Percentiles rank a stretch among this genome's conserved stretches.
phyloP scores from a whole-genome alignment of 2,888 invertebrate species.

The Dione vanillae region DNA sequence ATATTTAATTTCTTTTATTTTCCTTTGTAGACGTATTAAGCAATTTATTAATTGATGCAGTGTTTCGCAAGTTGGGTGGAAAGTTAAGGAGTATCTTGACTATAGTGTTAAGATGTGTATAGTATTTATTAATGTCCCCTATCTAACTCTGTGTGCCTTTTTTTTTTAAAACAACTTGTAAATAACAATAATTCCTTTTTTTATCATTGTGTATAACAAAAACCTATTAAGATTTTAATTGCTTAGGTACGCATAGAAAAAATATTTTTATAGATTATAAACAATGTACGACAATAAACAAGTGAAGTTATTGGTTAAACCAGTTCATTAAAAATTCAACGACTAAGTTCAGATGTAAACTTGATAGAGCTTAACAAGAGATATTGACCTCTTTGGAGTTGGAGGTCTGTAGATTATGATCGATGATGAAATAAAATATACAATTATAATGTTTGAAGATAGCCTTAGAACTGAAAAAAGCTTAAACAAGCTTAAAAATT shows the following conservation, averaged over 20 bases:
- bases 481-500: too few species aligned
- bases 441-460: constrained; percentile 55
- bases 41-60: too few species aligned
- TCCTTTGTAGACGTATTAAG: too few species aligned
- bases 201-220: background rate
- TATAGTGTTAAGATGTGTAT: too few species aligned
- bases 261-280: constrained; percentile 40
- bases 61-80: too few species aligned
- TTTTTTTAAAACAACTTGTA: too few species aligned
- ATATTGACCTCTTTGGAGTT: constrained; percentile 76
- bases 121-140: too few species aligned
- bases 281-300: constrained; percentile 43
- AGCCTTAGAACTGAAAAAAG: background rate
- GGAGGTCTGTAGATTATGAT: constrained; percentile 70
- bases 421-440: constrained; percentile 69
- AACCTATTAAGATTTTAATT: constrained; percentile 6
- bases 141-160: too few species aligned
- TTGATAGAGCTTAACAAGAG: constrained; percentile 70
- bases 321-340: constrained; percentile 72
- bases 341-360: constrained; percentile 58
- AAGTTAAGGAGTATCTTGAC: background rate
- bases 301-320: constrained; percentile 54
- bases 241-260: constrained; percentile 6
- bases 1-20: too few species aligned
- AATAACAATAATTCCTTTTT: background rate